Conservation (phyloP, 2,888 invertebrate species). For the Apomyelois bistriatella region DNA sequence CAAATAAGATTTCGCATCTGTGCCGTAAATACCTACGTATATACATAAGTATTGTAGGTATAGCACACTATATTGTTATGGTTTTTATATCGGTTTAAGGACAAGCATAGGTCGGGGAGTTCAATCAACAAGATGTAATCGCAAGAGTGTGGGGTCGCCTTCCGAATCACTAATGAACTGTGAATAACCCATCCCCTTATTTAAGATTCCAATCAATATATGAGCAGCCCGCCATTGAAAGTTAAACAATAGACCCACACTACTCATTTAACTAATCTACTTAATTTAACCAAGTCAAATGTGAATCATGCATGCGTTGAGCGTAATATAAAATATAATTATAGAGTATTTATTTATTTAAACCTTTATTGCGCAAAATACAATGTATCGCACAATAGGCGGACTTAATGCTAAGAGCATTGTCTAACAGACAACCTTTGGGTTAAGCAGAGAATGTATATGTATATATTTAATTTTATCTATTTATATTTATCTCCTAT, state of each 20-base stretch:
- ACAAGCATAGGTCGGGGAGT: conserved; percentile 22
- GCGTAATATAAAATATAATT: neutral
- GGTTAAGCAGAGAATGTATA: too few species aligned
- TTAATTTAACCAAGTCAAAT: neutral
- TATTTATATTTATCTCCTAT: too few species aligned
- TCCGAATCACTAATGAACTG: conserved; percentile 52
- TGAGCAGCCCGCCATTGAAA: conserved; percentile 18
- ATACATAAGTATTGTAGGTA: too few species aligned
- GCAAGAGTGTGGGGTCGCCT: conserved; percentile 30
- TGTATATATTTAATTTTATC: too few species aligned
- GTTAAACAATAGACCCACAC: conserved; percentile 15
- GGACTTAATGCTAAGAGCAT: too few species aligned
- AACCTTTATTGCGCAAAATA: too few species aligned
- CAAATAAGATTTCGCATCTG: neutral
- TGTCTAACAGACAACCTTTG: too few species aligned
- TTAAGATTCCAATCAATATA: conserved; percentile 38
- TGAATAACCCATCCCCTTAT: conserved; percentile 37
- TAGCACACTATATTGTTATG: neutral
- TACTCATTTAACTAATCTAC: conserved; percentile 14
- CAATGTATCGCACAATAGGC: too few species aligned
- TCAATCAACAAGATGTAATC: conserved; percentile 44
- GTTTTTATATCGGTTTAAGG: neutral
- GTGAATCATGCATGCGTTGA: neutral
- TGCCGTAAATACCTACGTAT: neutral
- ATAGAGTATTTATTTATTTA: too few species aligned